Base-by-base conservation (phyloP, 2,888 invertebrate species). In the Volucella zonaria region DNA sequence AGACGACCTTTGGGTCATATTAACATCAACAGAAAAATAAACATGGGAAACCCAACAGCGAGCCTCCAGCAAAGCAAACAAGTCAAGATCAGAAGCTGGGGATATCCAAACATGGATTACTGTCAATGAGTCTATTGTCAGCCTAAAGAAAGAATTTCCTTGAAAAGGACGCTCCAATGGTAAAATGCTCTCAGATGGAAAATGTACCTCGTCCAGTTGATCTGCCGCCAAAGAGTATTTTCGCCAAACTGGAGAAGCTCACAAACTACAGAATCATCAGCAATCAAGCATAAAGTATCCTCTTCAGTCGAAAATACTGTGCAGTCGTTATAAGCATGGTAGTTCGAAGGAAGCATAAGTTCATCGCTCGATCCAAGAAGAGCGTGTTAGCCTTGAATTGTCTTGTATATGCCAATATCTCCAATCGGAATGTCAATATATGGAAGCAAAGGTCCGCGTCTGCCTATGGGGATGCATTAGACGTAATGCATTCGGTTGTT, bases 391-490 rank as follows among this genome's bases (percentile, higher is more conserved):
- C 64, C 88, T 89, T 23, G 51, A n/a, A 23, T 86, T 79, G 11
- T 51, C 51, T 3, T 80, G 83, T 8, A 88, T 89, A 0, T 74
- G 2, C 87, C 87, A 18, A 86, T 91, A 1, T 80, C 91, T 0
- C 90, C 1, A 90, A 91, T 14, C 90, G 91, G 31, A 87, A 88
- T 18, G 86, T 87, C 10, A 1, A 82, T n/a, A n/a, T n/a, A n/a
- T n/a, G 49, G 0, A 59, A 71, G 12, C 80, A 87, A 43, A 88
- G 89, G 12, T 64, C 87, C 14, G 87, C 87, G 1, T 92, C 92
- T 3, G 89, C 92, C 9, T 93, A 93, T 81, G 92, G 92, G 87
- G 93, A 93, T 88, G 93, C 93, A 0, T 82, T 92, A 79, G 91
- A 89, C 14, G 86, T 79, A n/a, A n/a, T n/a, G n/a, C n/a, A n/a